Evolutionary conservation across 2,888 invertebrate genomes (phyloP), one percentile per base, ranked within the genome.

Genomic region (Eremobia ochroleuca): DNA sequence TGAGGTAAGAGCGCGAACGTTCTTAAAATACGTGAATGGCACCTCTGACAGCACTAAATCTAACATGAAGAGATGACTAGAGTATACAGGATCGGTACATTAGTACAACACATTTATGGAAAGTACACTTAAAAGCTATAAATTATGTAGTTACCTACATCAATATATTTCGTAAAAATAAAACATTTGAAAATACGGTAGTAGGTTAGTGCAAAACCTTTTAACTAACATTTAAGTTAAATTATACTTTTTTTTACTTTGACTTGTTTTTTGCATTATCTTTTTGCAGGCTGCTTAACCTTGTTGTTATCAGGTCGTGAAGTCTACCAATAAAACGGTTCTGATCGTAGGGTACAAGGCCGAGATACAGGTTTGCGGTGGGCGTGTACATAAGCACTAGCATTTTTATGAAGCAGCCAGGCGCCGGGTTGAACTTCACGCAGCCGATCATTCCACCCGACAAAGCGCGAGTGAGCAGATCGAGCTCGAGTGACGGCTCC

Each of bases 271-370:
- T 43, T 4, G 15, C 25, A 25, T 74, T 25, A 1, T 2, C 49
- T 75, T 49, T 61, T 64, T 6, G 13, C 28, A 70, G 37, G 4
- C 6, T 65, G 28, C 1, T 61, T 28, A 52, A 28, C 21, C 59
- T 72, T 34, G 6, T 1, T 31, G n/a, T 46, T 18, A 68, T 59
- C 37, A 81, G 9, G 8, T 68, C 52, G 1, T 61, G 77, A 34
- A 82, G 73, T 62, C 55, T 77, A 6, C 11, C 13, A 15, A 77
- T 72, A 40, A 81, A 65, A 31, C 52, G 37, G 21, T 73, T 61
- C 73, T 82, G 82, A 15, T 82, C 43, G 34, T 34, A 49, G 0
- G 82, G 82, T 28, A 82, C 55, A 13, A 82, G 21, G 18, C 82
- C 82, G 15, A 77, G 15, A 46, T 58, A 78, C 49, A 64, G n/a